phyloP scores from a whole-genome alignment of 2,797 vertebrate species.

The Anabacerthia variegaticeps region DNA sequence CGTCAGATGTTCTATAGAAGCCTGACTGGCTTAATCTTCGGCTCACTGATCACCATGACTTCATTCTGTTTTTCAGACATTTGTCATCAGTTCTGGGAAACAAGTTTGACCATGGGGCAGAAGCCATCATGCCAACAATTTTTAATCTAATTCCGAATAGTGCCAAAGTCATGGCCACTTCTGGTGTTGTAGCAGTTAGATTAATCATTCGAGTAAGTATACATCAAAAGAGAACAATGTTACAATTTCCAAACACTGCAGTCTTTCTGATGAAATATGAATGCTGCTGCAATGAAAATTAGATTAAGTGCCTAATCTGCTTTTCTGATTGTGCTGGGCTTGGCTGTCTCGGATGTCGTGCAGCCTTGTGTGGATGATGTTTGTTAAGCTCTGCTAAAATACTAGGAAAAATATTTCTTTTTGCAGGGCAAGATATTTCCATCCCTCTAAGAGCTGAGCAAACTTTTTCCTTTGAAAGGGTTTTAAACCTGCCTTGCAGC shows the following conservation, averaged over 20 bases:
- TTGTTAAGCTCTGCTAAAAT: not conserved
- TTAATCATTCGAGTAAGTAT: conserved; percentile 93
- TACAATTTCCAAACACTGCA: not conserved
- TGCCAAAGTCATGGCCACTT: conserved; percentile 98
- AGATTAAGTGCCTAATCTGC: not conserved
- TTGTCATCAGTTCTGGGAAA: conserved; percentile 91
- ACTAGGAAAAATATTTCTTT: not conserved
- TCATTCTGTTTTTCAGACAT: conserved; percentile 79
- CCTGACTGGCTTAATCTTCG: not conserved
- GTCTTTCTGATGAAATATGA: not conserved
- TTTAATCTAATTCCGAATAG: conserved; percentile 98
- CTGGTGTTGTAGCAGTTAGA: conserved; percentile 90
- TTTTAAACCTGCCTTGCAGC: not conserved
- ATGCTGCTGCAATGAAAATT: not conserved
- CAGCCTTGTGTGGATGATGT: not conserved
- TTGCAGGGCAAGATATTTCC: not conserved
- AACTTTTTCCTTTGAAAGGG: not conserved
- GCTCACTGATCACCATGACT: conserved; percentile 11
- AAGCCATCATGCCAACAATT: conserved; percentile 95
- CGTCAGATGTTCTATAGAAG: not conserved
- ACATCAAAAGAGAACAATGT: not conserved
- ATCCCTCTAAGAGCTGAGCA: not conserved
- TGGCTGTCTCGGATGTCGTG: not conserved
- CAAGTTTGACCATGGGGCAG: conserved; percentile 97
- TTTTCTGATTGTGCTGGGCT: not conserved